Percentiles rank a stretch among this genome's conserved stretches.
phyloP scores from a whole-genome alignment of 1,140 invertebrate species.

The Metaphire vulgaris region DNA sequence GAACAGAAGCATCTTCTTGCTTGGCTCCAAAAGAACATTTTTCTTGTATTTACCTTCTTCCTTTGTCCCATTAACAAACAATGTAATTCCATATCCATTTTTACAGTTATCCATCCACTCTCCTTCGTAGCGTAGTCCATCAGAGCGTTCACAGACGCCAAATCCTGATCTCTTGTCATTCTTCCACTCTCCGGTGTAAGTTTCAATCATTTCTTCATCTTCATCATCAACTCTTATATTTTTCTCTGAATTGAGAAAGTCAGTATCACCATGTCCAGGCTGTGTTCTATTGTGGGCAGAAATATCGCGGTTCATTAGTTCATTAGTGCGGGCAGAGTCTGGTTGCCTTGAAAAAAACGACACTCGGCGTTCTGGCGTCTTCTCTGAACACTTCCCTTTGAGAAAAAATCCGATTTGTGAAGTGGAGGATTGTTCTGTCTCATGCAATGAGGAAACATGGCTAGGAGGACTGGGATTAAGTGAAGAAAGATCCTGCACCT shows the following conservation, averaged over 20 bases:
- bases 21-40: conserved; percentile 94
- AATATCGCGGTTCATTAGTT: no score
- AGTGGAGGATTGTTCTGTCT: not conserved
- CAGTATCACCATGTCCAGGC: not conserved
- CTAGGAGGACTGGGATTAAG: not conserved
- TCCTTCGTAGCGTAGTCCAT: conserved; percentile 94
- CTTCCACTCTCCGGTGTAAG: conserved; percentile 99
- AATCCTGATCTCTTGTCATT: conserved; percentile 97
- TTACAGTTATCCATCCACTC: conserved; percentile 99
- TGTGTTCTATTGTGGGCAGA: not conserved
- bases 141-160: conserved; percentile 90
- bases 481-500: not conserved
- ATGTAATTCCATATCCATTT: conserved; percentile 99
- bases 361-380: not conserved
- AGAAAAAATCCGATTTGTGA: conserved; percentile 21
- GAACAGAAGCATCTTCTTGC: conserved; percentile 65
- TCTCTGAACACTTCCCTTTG: conserved; percentile 60
- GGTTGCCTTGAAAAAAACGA: not conserved
- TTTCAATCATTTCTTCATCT: conserved; percentile 91
- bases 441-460: not conserved
- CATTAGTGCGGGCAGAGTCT: no score
- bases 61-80: conserved; percentile 84
- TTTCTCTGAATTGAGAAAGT: not conserved
- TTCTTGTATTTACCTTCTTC: conserved; percentile 99
- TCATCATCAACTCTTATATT: conserved; percentile 28